phyloP scores from a whole-genome alignment of 2,113 vertebrate genomes.

The Aix galericulata region DNA sequence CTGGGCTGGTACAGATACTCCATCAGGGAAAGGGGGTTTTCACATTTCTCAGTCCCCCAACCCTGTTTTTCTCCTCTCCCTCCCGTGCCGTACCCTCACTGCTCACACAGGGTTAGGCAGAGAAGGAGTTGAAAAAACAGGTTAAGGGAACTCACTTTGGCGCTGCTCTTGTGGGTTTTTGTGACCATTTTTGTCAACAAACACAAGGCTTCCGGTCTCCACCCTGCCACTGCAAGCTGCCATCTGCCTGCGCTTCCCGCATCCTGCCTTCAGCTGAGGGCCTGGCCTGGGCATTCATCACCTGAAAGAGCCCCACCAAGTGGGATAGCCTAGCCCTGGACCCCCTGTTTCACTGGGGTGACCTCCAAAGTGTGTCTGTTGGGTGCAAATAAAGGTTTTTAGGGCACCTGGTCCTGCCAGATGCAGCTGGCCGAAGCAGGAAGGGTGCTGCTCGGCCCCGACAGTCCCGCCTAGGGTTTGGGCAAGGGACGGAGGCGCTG shows the following conservation, averaged over 20 bases:
- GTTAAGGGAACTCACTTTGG: rapidly evolving
- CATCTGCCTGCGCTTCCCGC: conserved; percentile 32
- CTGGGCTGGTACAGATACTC: not conserved
- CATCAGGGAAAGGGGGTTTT: not conserved
- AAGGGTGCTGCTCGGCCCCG: not conserved
- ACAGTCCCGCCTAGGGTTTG: not conserved
- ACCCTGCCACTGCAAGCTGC: conserved; percentile 63
- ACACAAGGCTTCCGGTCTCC: conserved; percentile 49
- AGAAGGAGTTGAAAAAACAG: not conserved
- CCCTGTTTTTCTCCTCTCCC: not conserved
- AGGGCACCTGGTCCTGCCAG: not conserved
- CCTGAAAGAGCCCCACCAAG: conserved; percentile 16
- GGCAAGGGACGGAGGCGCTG: rapidly evolving
- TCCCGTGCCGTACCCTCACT: rapidly evolving
- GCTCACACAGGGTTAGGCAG: rapidly evolving
- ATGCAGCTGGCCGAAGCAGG: too few relatives aligned
- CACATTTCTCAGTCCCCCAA: not conserved
- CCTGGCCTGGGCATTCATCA: not conserved
- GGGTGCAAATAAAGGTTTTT: too few relatives aligned
- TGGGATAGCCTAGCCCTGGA: not conserved
- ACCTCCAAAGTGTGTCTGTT: not conserved
- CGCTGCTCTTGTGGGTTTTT: rapidly evolving
- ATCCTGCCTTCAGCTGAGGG: conserved; percentile 46
- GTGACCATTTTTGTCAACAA: conserved; percentile 29
- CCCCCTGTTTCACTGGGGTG: not conserved